A percentile compares a stretch with the other conserved stretches of the same genome.
Evolutionary conservation across 2,797 vertebrate genomes (phyloP).

Genomic region (Mormyrus hasselquistii): DNA sequence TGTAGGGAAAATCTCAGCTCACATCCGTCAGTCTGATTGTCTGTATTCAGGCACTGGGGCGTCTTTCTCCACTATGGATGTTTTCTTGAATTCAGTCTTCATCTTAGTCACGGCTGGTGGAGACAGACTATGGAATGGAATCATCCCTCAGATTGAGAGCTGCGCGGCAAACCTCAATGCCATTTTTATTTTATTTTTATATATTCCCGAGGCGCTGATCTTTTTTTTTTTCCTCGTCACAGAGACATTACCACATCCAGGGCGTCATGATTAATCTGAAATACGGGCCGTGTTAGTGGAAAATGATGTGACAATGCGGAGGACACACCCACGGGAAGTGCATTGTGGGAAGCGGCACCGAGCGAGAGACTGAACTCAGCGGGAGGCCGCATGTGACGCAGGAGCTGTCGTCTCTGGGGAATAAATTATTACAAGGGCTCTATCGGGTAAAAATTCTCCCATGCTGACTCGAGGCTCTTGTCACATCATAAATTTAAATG

Average conservation of each 20-base stretch:
- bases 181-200: background rate
- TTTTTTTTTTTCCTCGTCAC: background rate
- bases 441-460: background rate
- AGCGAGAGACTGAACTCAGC: background rate
- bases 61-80: background rate
- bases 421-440: constrained; percentile 1
- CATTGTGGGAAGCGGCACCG: background rate
- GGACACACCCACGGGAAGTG: background rate
- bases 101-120: background rate
- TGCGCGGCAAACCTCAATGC: background rate
- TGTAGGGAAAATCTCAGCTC: background rate
- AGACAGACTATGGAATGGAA: background rate
- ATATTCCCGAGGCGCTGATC: background rate
- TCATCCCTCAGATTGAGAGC: background rate
- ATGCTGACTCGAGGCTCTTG: background rate
- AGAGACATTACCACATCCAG: background rate
- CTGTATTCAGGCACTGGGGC: background rate
- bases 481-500: background rate
- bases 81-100: background rate
- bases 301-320: background rate
- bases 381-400: background rate
- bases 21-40: background rate
- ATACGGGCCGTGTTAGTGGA: background rate
- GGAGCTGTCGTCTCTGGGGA: background rate
- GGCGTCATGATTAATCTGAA: background rate